Conservation (phyloP, 2,797 vertebrate species). For the Chlorospingus flavigularis region DNA sequence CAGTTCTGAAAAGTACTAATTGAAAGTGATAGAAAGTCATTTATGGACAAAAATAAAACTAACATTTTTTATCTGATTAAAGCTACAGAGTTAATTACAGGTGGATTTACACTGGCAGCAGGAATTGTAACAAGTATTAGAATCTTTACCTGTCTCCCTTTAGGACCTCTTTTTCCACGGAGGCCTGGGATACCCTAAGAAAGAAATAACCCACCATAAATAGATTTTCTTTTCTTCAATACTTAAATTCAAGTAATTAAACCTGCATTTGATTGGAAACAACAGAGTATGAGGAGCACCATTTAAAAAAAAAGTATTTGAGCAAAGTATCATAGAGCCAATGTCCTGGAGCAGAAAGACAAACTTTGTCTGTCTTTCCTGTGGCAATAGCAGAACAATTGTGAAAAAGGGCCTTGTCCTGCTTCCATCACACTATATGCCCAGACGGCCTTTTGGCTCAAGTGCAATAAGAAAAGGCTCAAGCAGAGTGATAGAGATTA, state of each 20-base stretch:
- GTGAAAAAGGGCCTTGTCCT: background rate
- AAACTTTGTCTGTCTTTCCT: background rate
- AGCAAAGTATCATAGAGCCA: background rate
- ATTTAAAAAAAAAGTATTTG: background rate
- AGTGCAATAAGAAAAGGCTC: background rate
- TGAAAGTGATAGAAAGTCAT: background rate
- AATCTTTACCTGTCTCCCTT: conserved; percentile 87
- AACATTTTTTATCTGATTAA: background rate
- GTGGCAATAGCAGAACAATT: background rate
- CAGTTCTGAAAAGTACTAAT: background rate
- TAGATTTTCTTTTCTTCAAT: background rate
- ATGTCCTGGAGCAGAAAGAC: background rate
- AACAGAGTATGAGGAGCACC: background rate
- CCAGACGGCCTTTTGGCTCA: background rate
- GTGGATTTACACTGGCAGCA: background rate
- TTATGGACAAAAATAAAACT: background rate
- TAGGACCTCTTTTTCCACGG: conserved; percentile 86
- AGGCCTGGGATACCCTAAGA: conserved; percentile 87
- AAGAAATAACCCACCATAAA: background rate
- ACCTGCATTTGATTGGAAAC: background rate
- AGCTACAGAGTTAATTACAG: background rate
- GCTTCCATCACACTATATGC: background rate
- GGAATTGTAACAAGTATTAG: background rate
- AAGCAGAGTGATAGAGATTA: background rate
- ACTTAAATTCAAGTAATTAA: background rate